Evolutionary conservation across 1,140 invertebrate genomes (phyloP).

Genomic region (Lordiphosa mommai): DNA sequence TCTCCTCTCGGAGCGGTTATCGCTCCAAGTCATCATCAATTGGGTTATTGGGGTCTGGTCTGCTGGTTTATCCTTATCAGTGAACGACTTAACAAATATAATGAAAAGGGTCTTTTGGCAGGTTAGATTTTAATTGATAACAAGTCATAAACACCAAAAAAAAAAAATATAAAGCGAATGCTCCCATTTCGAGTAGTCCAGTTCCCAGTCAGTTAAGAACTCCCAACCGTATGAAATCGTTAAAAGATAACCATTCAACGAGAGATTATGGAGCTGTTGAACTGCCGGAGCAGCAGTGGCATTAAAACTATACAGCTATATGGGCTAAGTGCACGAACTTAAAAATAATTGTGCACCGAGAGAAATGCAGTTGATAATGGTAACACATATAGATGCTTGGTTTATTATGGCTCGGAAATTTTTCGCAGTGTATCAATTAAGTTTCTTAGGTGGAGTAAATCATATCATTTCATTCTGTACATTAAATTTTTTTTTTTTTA

Average conservation of each 20-base stretch:
- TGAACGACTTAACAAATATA: not conserved
- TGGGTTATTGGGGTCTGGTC: conserved; percentile 24
- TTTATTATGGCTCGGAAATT: conserved; percentile 4
- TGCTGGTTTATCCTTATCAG: conserved; percentile 17
- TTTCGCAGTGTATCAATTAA: conserved; percentile 37
- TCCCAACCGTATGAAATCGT: conserved; percentile 10
- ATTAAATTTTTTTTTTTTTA: conserved; percentile 18
- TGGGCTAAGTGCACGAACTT: conserved; percentile 15
- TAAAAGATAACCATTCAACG: conserved; percentile 47
- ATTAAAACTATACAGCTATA: conserved; percentile 19
- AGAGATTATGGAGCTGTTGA: conserved; percentile 32
- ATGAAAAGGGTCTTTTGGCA: not conserved
- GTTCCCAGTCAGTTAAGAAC: not conserved
- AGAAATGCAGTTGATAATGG: conserved; percentile 3
- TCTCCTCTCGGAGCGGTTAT: conserved; percentile 8
- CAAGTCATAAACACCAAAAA: not conserved
- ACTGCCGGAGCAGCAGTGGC: conserved; percentile 5
- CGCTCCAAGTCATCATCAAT: conserved; percentile 22
- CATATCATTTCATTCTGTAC: conserved; percentile 32
- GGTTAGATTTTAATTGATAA: conserved; percentile 22
- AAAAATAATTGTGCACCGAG: conserved; percentile 16
- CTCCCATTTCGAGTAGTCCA: not conserved
- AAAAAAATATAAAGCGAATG: conserved; percentile 1
- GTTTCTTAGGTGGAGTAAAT: conserved; percentile 14
- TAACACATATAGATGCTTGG: not conserved